Evolutionary conservation across 2,797 vertebrate genomes (phyloP).

Genomic region (Protosalanx chinensis): DNA sequence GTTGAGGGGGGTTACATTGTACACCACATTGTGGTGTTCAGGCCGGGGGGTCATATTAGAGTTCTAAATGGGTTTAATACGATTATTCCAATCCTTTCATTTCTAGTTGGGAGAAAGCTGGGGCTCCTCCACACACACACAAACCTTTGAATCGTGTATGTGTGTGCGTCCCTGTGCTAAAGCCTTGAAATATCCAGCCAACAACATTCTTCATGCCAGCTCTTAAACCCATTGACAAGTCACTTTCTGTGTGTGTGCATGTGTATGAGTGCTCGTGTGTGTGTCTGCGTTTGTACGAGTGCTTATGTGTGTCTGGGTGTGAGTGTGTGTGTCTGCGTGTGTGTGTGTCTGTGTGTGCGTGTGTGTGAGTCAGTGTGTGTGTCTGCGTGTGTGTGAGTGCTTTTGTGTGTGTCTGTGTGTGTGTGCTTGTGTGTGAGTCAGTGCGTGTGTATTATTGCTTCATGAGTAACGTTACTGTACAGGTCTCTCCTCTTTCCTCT

Average conservation of each 20-base stretch:
- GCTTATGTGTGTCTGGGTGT: no score
- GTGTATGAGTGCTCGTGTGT: conserved; percentile 4
- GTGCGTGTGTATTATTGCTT: neutral
- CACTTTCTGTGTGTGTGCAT: conserved; percentile 20
- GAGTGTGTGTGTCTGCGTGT: no score
- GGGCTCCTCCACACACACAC: conserved; percentile 61
- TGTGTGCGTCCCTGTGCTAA: conserved; percentile 21
- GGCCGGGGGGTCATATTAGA: conserved; percentile 63
- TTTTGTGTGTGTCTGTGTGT: neutral
- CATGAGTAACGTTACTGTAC: neutral
- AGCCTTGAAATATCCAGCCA: conserved; percentile 30
- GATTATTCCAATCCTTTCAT: conserved; percentile 76
- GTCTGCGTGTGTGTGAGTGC: neutral
- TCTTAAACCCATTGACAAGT: conserved; percentile 47
- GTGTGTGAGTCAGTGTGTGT: no score
- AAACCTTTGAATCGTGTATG: conserved; percentile 1
- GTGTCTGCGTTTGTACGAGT: no score
- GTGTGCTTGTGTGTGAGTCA: no score
- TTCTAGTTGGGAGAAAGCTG: conserved; percentile 64
- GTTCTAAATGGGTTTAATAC: conserved; percentile 71
- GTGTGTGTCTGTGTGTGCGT: no score
- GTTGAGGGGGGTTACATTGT: conserved; percentile 43
- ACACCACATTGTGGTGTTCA: conserved; percentile 33
- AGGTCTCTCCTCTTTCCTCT: conserved; percentile 21
- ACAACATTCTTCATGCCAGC: conserved; percentile 69